phyloP scores from a whole-genome alignment of 2,113 vertebrate species.

The Talpa occidentalis region DNA sequence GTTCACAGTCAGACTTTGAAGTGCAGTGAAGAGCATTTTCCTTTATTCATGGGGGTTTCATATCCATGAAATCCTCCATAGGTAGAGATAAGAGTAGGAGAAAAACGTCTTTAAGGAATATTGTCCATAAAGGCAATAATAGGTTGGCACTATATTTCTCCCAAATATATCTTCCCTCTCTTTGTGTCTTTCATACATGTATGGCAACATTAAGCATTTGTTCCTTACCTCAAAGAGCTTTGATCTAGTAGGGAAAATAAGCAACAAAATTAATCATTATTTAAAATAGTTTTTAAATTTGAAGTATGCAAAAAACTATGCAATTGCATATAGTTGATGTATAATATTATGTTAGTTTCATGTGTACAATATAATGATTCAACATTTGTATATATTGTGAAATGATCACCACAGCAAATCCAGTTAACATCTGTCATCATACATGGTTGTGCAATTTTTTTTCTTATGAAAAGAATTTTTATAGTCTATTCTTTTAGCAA shows the following conservation, averaged over 20 bases:
- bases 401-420: neutral
- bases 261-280: neutral
- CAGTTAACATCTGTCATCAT: neutral
- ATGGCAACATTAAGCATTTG: neutral
- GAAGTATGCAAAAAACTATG: too few relatives aligned
- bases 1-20: neutral
- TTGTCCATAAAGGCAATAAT: neutral
- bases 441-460: neutral
- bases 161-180: neutral
- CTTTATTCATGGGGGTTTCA: neutral
- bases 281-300: neutral
- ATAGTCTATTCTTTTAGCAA: neutral
- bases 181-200: neutral
- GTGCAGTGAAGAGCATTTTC: neutral
- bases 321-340: neutral
- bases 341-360: neutral
- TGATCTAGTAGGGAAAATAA: neutral
- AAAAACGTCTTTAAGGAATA: neutral
- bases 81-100: neutral
- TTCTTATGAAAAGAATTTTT: neutral
- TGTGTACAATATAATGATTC: neutral
- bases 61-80: neutral
- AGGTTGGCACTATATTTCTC: neutral
- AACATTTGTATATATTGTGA: neutral
- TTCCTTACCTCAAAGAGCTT: neutral